phyloP scores from a whole-genome alignment of 2,113 vertebrate species.

The Barbus barbus region DNA sequence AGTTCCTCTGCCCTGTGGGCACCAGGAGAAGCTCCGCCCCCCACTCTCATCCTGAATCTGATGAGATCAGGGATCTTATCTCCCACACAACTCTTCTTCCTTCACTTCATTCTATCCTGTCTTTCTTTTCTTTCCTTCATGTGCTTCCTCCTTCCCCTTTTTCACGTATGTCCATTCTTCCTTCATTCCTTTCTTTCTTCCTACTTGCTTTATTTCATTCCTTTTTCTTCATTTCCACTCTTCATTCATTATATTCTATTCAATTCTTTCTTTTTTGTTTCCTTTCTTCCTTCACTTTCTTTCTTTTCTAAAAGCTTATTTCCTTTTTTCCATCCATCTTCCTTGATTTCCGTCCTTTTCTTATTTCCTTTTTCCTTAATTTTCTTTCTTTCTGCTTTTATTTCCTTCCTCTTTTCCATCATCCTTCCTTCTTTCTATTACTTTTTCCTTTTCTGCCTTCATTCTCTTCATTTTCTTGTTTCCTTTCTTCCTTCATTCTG shows the following conservation, averaged over 20 bases:
- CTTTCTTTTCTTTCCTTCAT: neutral
- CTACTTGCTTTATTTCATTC: neutral
- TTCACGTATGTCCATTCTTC: neutral
- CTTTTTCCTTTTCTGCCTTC: neutral
- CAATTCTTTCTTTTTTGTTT: neutral
- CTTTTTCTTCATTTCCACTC: neutral
- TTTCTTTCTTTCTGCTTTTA: neutral
- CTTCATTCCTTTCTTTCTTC: neutral
- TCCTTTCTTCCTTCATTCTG: too few species aligned
- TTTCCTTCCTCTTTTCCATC: neutral
- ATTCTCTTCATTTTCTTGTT: too few species aligned
- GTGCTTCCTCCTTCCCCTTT: too few species aligned
- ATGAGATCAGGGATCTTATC: neutral
- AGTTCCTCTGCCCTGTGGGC: constrained; percentile 59
- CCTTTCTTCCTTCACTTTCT: neutral
- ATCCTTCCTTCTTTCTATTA: too few species aligned
- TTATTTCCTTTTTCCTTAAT: neutral
- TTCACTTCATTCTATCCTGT: too few species aligned
- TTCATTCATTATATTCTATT: neutral
- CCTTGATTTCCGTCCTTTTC: neutral
- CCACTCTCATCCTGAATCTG: constrained; percentile 30
- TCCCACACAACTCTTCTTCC: neutral
- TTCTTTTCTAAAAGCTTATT: neutral
- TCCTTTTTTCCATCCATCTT: too few species aligned
- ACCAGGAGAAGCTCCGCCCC: neutral